Percentiles rank a stretch among this genome's conserved stretches.
phyloP scores from a whole-genome alignment of 2,888 invertebrate genomes.

The Piscicola geometra region DNA sequence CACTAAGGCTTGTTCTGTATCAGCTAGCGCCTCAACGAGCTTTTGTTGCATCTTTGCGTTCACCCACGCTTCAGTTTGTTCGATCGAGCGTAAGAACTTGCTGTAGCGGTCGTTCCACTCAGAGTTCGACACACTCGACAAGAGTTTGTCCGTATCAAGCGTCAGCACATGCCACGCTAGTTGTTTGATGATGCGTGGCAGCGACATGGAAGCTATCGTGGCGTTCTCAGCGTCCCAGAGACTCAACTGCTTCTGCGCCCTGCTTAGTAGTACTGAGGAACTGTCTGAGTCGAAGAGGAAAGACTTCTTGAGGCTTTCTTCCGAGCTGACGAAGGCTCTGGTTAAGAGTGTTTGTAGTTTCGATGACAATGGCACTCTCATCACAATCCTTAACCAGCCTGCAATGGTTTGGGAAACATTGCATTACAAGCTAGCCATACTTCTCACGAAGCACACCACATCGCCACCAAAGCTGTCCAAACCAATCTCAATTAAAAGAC shows the following conservation, averaged over 20 bases:
- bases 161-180: slow-evolving; percentile 27
- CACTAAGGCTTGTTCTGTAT: slow-evolving; percentile 6
- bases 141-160: background rate
- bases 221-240: slow-evolving; percentile 21
- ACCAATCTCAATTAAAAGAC: too few relatives aligned
- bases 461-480: too few relatives aligned
- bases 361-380: background rate
- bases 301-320: slow-evolving; percentile 27
- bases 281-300: slow-evolving; percentile 25
- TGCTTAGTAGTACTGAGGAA: background rate
- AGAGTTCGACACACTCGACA: slow-evolving; percentile 2
- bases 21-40: background rate
- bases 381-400: slow-evolving; percentile 3
- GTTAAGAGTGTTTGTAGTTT: background rate
- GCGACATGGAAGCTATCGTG: background rate
- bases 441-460: too few relatives aligned
- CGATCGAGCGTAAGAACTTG: slow-evolving; percentile 10
- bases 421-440: too few relatives aligned
- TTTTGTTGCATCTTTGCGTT: background rate
- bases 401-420: too few relatives aligned
- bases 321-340: slow-evolving; percentile 19
- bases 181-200: background rate
- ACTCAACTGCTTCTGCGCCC: slow-evolving; percentile 18
- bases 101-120: slow-evolving; percentile 29
- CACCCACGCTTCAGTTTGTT: background rate